A percentile compares a stretch with the other conserved stretches of the same genome.
Conservation (phyloP, 2,888 invertebrate genomes). For the Brachynemurus nebulosus region DNA sequence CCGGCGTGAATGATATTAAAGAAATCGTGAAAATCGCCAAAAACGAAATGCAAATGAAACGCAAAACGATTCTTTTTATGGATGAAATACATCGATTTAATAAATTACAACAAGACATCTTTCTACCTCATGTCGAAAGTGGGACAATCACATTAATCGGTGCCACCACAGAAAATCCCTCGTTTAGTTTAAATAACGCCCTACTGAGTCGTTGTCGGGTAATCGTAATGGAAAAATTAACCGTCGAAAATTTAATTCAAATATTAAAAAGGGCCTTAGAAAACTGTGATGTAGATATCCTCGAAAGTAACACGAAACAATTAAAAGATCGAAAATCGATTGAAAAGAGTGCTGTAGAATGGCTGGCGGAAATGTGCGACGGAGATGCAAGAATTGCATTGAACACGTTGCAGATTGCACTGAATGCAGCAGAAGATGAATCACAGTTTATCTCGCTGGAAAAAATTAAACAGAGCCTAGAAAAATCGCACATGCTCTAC, state of each 20-base stretch:
- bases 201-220: constrained; percentile 66
- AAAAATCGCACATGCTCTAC: constrained; percentile 64
- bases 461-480: constrained; percentile 56
- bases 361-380: constrained; percentile 63
- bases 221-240: constrained; percentile 56
- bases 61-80: constrained; percentile 65
- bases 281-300: constrained; percentile 23
- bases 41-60: constrained; percentile 50
- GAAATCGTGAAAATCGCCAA: constrained; percentile 56
- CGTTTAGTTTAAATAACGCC: constrained; percentile 68
- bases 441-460: constrained; percentile 41
- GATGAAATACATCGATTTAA: constrained; percentile 83
- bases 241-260: constrained; percentile 38
- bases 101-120: constrained; percentile 70
- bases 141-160: constrained; percentile 66
- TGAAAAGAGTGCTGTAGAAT: constrained; percentile 46
- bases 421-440: constrained; percentile 36
- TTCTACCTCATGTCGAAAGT: constrained; percentile 65
- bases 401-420: constrained; percentile 56
- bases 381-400: constrained; percentile 71
- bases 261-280: constrained; percentile 47
- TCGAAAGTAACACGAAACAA: background rate
- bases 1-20: constrained; percentile 65
- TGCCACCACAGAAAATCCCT: constrained; percentile 82
- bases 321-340: constrained; percentile 25